Evolutionary conservation across 2,888 invertebrate genomes (phyloP).

Genomic region (Torymus tubicola): DNA sequence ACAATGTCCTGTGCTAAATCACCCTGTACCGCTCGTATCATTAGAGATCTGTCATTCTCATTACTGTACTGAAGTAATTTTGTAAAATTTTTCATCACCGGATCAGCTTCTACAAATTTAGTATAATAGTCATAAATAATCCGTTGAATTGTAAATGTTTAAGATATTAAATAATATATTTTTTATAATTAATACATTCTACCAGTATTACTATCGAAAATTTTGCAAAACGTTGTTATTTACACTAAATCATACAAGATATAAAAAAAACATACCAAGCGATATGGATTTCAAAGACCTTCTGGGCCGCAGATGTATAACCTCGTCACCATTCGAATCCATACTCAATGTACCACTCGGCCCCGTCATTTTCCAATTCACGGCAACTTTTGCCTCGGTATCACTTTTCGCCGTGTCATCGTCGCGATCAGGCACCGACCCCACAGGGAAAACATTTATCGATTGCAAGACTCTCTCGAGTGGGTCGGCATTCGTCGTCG

Average conservation of each 20-base stretch:
- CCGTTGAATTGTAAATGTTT: too few relatives aligned
- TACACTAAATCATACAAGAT: too few relatives aligned
- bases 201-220: too few relatives aligned
- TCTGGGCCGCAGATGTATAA: not conserved
- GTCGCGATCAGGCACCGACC: constrained; percentile 13
- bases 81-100: too few relatives aligned
- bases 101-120: too few relatives aligned
- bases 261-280: not conserved
- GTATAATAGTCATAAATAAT: too few relatives aligned
- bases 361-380: constrained; percentile 55
- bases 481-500: constrained; percentile 13
- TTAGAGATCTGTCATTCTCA: constrained; percentile 67
- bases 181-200: too few relatives aligned
- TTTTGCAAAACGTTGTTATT: too few relatives aligned
- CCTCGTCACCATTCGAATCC: not conserved
- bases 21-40: constrained; percentile 65
- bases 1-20: constrained; percentile 70
- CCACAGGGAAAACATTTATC: constrained; percentile 51
- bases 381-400: not conserved
- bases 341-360: not conserved
- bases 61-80: constrained; percentile 4
- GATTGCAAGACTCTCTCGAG: constrained; percentile 37
- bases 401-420: constrained; percentile 10
- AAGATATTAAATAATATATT: too few relatives aligned
- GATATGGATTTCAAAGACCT: constrained; percentile 28